Base-by-base conservation (phyloP, 1,140 invertebrate genomes). In the Tachypleus tridentatus region DNA sequence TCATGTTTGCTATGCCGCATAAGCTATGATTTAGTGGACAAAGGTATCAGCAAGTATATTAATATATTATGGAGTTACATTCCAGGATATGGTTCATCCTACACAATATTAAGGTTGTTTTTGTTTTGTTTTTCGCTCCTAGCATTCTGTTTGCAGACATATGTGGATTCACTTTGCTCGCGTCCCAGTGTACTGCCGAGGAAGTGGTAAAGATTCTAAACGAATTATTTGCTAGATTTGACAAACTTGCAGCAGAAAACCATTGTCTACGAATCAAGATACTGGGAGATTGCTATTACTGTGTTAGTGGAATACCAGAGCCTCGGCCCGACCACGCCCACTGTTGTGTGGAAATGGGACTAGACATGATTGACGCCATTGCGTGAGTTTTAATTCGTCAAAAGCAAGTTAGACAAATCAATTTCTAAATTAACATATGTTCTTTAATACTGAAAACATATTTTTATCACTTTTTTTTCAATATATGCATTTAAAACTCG, bases 61-160 rank as follows among this genome's bases (percentile, higher is more conserved):
- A 5, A 49, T 61, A 51, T 9, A 8, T n/a, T 51, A 10, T 61
- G n/a, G 10, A 51, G 49, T 4, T 61, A 51, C 7, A 51, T 61
- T 7, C 5, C 48, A 63, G 54, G 11, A 53, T n/a, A 29, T 51
- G 7, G 11, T 62, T 61, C 54, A 10, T 64, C 49, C 1, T 7
- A 10, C 50, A 1, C 6, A 4, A 62, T 6, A 66, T 53, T 47
- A 3, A 47, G 47, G 11, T 61, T 47, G 47, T 59, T 0, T 52
- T 66, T 49, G 5, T 10, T 68, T 64, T 61, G 69, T 71, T 68
- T 71, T 70, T 72, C 79, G 70, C 51, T 84, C 72, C 49, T 82
- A 97, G 93, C 79, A 97, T 98, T 73, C 82, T 98, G 57, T 98
- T 98, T 78, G 95, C 95, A 29, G 95, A 98, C 77, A 98, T 98